Conservation (phyloP, 2,797 vertebrate species). For the Petrocephalus sullivani region DNA sequence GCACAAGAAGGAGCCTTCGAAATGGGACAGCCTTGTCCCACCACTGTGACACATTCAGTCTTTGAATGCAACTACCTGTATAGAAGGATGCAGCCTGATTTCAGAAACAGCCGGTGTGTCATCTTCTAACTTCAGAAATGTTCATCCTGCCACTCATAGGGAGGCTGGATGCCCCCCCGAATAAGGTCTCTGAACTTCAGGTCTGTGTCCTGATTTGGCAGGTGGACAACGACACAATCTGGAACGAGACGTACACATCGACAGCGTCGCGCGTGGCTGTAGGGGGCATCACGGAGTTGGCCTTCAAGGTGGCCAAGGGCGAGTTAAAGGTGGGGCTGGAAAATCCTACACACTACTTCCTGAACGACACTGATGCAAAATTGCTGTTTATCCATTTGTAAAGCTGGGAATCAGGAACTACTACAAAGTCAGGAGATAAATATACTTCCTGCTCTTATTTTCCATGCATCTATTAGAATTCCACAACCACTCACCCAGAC, state of each 20-base stretch:
- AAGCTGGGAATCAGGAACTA: neutral
- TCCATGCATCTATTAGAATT: neutral
- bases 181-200: neutral
- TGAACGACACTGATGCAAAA: neutral
- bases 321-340: conserved; percentile 80
- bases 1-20: neutral
- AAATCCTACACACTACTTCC: neutral
- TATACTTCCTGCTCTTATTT: neutral
- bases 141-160: neutral
- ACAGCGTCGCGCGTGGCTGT: conserved; percentile 87
- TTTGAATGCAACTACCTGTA: too few species aligned
- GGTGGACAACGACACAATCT: conserved; percentile 96
- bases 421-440: neutral
- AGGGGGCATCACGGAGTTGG: conserved; percentile 83
- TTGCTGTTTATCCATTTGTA: neutral
- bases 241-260: conserved; percentile 93
- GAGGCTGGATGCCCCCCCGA: neutral
- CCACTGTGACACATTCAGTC: neutral
- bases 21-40: neutral
- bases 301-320: conserved; percentile 83
- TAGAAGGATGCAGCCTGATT: neutral
- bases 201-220: conserved; percentile 41
- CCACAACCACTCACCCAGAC: neutral
- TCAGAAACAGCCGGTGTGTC: neutral
- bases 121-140: neutral